These are phyloP conservation scores for Nudaria mundana DNA, from an alignment of 2,888 invertebrate genomes.

Conservation along the genomic window DNA sequence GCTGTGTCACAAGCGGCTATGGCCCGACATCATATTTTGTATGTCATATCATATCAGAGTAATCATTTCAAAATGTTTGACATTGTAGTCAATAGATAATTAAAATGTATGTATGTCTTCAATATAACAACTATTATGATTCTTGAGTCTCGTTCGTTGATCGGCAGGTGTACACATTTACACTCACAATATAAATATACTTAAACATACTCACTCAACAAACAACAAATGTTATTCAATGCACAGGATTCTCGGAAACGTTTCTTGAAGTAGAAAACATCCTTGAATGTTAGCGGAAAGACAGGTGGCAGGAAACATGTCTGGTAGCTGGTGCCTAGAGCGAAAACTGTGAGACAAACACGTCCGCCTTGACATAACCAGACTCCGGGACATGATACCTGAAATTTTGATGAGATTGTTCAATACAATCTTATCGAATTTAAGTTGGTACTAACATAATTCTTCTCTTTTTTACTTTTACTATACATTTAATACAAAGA, in stretches of 20 bases:
- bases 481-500: too few species aligned
- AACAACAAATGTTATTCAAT: constrained; percentile 67
- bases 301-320: constrained; percentile 84
- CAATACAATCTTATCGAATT: background rate
- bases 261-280: constrained; percentile 85
- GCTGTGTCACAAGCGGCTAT: too few species aligned
- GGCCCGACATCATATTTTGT: too few species aligned
- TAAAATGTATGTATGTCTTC: too few species aligned
- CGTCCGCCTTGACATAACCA: constrained; percentile 91
- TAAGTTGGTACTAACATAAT: too few species aligned
- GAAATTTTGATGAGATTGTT: constrained; percentile 11
- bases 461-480: background rate
- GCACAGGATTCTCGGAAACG: constrained; percentile 62
- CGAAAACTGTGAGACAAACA: constrained; percentile 85
- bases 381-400: constrained; percentile 93
- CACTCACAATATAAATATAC: too few species aligned
- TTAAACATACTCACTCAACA: constrained; percentile 71
- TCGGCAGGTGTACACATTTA: too few species aligned
- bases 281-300: constrained; percentile 87
- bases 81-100: too few species aligned
- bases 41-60: too few species aligned
- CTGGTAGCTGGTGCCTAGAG: constrained; percentile 85
- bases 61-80: too few species aligned
- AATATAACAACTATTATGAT: too few species aligned
- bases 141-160: too few species aligned